phyloP scores from a whole-genome alignment of 2,797 vertebrate genomes.

The Pangasius larnaudii region DNA sequence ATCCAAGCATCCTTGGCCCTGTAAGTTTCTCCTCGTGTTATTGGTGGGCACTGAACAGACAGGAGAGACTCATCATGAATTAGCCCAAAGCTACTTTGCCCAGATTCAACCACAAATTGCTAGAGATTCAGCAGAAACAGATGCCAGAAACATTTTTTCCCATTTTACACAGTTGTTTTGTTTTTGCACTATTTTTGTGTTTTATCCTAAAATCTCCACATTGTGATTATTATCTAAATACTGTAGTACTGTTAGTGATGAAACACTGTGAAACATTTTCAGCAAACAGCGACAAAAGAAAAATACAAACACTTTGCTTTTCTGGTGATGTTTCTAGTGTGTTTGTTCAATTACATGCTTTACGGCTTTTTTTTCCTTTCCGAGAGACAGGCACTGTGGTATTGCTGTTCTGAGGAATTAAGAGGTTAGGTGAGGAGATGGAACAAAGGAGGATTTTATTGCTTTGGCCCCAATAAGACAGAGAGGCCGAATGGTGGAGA shows the following conservation, averaged over 20 bases:
- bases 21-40: conserved; percentile 80
- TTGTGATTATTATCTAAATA: conserved; percentile 78
- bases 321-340: conserved; percentile 69
- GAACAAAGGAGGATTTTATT: conserved; percentile 76
- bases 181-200: conserved; percentile 50
- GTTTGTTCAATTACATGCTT: conserved; percentile 77
- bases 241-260: conserved; percentile 76
- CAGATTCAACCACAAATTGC: conserved; percentile 77
- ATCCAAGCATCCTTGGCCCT: conserved; percentile 76
- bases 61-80: conserved; percentile 77
- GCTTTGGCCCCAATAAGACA: conserved; percentile 80
- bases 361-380: conserved; percentile 75
- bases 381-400: conserved; percentile 74
- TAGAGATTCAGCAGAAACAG: conserved; percentile 68
- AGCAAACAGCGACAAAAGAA: conserved; percentile 66
- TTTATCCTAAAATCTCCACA: conserved; percentile 77
- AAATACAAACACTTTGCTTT: conserved; percentile 67
- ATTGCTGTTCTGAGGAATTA: conserved; percentile 84
- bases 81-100: conserved; percentile 79
- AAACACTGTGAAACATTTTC: conserved; percentile 79
- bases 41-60: conserved; percentile 80
- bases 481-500: conserved; percentile 65
- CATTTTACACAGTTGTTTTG: conserved; percentile 4
- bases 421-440: conserved; percentile 77
- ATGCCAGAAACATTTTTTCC: conserved; percentile 51